Percentiles rank a stretch among this genome's conserved stretches.
Evolutionary conservation across 2,888 invertebrate species (phyloP).

Genomic region (Branchipolynoe longqiensis): DNA sequence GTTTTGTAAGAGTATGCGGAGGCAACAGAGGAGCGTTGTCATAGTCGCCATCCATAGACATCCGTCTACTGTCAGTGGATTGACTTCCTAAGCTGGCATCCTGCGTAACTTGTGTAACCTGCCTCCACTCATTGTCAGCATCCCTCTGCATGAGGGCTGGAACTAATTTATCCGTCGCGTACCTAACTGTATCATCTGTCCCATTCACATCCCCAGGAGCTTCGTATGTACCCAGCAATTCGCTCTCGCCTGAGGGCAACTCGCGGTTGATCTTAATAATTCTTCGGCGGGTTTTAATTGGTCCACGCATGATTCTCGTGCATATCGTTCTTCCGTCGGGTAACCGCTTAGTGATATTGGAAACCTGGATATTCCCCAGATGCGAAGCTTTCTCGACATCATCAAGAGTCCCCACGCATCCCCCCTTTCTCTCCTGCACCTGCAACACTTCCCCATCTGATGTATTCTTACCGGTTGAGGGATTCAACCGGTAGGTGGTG

Average conservation of each 20-base stretch:
- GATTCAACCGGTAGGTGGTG: background rate
- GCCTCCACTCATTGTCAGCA: background rate
- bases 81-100: background rate
- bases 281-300: constrained; percentile 60
- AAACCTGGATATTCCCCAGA: constrained; percentile 60
- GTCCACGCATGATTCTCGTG: constrained; percentile 65
- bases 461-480: background rate
- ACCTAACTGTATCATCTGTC: constrained; percentile 5
- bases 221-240: constrained; percentile 61
- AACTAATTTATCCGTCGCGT: constrained; percentile 32
- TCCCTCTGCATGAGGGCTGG: background rate
- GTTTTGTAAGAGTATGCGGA: constrained; percentile 15
- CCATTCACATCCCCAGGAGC: constrained; percentile 5
- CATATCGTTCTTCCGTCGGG: constrained; percentile 65
- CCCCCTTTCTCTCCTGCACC: background rate
- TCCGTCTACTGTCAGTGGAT: background rate
- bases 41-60: constrained; percentile 47
- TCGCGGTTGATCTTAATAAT: constrained; percentile 63
- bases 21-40: constrained; percentile 40
- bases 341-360: constrained; percentile 63
- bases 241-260: constrained; percentile 62
- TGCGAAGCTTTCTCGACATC: background rate
- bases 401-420: background rate
- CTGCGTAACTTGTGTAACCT: constrained; percentile 5
- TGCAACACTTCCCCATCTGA: background rate